A percentile compares a stretch with the other conserved stretches of the same genome.
phyloP scores from a whole-genome alignment of 1,140 invertebrate species.

The Caenorhabditis brenneri region DNA sequence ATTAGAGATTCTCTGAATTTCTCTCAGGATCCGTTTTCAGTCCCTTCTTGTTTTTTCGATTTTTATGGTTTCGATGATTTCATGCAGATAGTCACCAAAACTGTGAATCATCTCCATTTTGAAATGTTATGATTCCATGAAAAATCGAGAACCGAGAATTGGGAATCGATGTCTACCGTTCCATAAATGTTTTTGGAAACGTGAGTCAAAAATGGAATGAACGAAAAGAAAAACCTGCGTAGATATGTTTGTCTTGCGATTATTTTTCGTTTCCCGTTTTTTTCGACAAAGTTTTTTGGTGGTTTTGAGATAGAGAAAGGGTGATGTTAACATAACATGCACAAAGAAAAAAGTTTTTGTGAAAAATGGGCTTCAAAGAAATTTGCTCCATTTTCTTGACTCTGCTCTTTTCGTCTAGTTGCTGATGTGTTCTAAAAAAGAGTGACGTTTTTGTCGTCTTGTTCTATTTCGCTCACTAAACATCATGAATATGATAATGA shows the following conservation, averaged over 20 bases:
- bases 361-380: background rate
- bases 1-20: background rate
- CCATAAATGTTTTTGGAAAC: background rate
- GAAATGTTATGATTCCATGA: background rate
- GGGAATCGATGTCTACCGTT: background rate
- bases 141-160: background rate
- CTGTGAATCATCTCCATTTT: background rate
- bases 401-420: background rate
- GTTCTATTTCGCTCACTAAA: background rate
- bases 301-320: background rate
- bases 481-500: background rate
- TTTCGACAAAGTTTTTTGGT: background rate
- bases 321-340: constrained; percentile 10
- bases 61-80: constrained; percentile 3
- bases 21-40: background rate
- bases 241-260: constrained; percentile 28
- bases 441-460: background rate
- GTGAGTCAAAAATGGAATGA: constrained; percentile 14
- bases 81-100: background rate
- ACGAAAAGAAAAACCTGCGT: too few species aligned
- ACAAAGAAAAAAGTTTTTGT: background rate
- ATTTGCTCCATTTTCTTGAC: background rate
- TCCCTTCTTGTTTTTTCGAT: background rate
- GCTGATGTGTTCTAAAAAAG: background rate
- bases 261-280: background rate